Percentiles rank a stretch among this genome's conserved stretches.
These are phyloP conservation scores for Phataginus tetradactyla DNA, from an alignment of 2,797 vertebrate species.

Conservation along the genomic window DNA sequence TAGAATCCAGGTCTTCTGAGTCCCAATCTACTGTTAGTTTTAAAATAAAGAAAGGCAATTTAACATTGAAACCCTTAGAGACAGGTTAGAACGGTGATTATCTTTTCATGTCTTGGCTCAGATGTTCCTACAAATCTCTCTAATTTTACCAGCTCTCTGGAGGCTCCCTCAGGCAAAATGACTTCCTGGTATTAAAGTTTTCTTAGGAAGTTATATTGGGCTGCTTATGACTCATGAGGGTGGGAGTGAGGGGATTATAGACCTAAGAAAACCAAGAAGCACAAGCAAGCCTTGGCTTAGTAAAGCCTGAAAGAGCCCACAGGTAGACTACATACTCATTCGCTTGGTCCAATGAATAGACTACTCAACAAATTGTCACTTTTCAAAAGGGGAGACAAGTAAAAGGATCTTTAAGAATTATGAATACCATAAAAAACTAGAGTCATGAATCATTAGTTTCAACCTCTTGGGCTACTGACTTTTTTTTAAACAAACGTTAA, in stretches of 20 bases:
- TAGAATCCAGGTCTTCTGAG: neutral
- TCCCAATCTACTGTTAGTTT: neutral
- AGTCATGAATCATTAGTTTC: neutral
- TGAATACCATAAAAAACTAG: neutral
- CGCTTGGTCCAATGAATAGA: neutral
- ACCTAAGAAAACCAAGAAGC: neutral
- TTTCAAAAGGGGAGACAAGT: neutral
- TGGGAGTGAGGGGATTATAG: neutral
- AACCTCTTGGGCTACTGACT: neutral
- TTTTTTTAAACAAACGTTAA: neutral
- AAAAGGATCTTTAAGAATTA: slow-evolving; percentile 46
- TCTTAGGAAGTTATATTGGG: neutral
- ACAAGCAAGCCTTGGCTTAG: neutral
- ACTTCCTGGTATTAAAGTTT: neutral
- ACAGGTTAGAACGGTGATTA: neutral
- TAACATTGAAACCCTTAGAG: neutral
- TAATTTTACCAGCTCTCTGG: slow-evolving; percentile 4
- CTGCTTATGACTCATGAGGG: neutral
- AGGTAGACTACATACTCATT: neutral
- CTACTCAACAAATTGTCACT: neutral
- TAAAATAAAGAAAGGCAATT: slow-evolving; percentile 11
- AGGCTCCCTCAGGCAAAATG: neutral
- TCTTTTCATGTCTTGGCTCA: neutral
- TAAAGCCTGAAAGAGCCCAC: neutral
- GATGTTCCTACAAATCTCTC: slow-evolving; percentile 1